These are phyloP conservation scores for Chrysopilus asiliformis DNA, from an alignment of 2,888 invertebrate species.

Conservation along the genomic window DNA sequence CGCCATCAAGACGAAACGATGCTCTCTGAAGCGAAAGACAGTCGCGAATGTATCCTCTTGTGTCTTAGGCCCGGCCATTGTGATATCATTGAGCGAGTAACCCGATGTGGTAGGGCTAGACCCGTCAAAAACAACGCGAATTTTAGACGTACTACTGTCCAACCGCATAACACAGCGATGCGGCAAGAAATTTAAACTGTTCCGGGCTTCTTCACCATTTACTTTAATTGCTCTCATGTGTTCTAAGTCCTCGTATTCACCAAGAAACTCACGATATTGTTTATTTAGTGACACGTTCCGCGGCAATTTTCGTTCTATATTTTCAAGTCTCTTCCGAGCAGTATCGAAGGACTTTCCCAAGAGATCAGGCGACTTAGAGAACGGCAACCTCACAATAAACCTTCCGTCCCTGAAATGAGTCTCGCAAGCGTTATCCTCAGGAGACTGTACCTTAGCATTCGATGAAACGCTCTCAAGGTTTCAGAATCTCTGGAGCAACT, in stretches of 20 bases:
- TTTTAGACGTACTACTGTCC: neutral
- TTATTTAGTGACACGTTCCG: neutral
- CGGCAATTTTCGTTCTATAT: neutral
- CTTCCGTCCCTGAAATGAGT: neutral
- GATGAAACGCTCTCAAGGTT: neutral
- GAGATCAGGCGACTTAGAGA: neutral
- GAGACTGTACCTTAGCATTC: neutral
- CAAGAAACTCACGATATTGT: neutral
- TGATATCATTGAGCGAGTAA: neutral
- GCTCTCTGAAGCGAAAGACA: neutral
- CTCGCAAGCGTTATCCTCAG: neutral
- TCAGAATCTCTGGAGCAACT: neutral
- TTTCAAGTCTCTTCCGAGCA: neutral
- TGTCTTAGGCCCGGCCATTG: neutral
- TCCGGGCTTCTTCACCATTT: neutral
- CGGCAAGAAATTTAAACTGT: neutral
- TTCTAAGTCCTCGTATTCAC: neutral
- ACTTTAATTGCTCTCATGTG: neutral
- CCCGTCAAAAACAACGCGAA: neutral
- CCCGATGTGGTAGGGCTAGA: neutral
- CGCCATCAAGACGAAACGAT: neutral
- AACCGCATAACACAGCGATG: neutral
- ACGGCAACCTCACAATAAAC: slow-evolving; percentile 1
- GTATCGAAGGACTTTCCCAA: neutral
- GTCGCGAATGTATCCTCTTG: neutral